Evolutionary conservation across 2,113 vertebrate species (phyloP).

Genomic region (Dendrocopos noguchii): DNA sequence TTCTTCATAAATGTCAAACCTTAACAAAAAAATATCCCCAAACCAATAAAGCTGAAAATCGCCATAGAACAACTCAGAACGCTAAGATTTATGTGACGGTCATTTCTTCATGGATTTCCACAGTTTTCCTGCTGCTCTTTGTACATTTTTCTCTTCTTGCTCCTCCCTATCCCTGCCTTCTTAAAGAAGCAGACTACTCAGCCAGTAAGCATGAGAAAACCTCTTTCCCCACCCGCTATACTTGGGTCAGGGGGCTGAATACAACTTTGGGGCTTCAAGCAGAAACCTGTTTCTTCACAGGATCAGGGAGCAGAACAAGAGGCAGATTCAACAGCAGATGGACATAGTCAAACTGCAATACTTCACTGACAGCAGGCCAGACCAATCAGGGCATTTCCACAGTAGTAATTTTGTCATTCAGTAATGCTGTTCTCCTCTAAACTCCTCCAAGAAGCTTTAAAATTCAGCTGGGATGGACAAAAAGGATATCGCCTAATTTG

Average conservation of each 20-base stretch:
- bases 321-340: not conserved
- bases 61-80: not conserved
- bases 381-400: not conserved
- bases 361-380: not conserved
- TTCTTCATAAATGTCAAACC: constrained; percentile 5
- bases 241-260: not conserved
- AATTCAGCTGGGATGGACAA: not conserved
- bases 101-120: not conserved
- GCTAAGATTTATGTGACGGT: not conserved
- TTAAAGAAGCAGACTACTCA: not conserved
- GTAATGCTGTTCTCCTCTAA: not conserved
- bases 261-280: not conserved
- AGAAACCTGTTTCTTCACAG: not conserved
- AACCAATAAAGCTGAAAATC: not conserved
- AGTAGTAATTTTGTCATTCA: not conserved
- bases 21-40: not conserved
- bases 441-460: not conserved
- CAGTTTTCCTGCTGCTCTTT: not conserved
- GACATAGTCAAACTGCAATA: not conserved
- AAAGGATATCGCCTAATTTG: not conserved
- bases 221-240: not conserved
- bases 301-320: not conserved
- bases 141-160: not conserved
- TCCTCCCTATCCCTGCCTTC: not conserved
- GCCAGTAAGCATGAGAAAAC: not conserved